phyloP scores from a whole-genome alignment of 2,888 invertebrate species.

The Harpagoxenus sublaevis region DNA sequence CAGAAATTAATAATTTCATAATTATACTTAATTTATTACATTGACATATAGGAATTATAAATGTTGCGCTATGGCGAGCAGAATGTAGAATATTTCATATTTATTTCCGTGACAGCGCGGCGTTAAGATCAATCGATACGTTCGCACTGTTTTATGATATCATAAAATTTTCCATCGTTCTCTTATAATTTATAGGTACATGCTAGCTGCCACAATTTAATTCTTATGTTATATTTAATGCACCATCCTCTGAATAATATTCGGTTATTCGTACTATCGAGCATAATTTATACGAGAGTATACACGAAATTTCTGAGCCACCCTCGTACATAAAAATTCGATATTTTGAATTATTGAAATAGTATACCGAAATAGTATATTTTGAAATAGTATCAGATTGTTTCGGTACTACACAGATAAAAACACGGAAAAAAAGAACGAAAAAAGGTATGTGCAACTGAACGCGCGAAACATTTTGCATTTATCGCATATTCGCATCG shows the following conservation, averaged over 20 bases:
- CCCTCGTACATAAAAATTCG: neutral
- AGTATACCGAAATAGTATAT: neutral
- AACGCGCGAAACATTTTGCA: conserved; percentile 42
- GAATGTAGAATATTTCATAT: neutral
- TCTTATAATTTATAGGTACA: neutral
- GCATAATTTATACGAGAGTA: neutral
- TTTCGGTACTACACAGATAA: neutral
- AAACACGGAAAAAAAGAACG: neutral
- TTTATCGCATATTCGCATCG: conserved; percentile 43
- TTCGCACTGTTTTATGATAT: neutral
- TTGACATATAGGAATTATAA: neutral
- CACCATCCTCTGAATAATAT: neutral
- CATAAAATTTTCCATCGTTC: neutral
- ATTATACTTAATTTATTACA: conserved; percentile 6
- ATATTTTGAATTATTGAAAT: conserved; percentile 32
- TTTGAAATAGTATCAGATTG: conserved; percentile 24
- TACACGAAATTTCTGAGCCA: neutral
- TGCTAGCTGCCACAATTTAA: neutral
- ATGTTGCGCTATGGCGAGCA: neutral
- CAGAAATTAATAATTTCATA: neutral
- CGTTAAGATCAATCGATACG: neutral
- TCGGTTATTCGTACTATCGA: neutral
- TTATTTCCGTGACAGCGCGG: neutral
- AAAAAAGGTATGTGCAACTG: conserved; percentile 15
- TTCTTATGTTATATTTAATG: conserved; percentile 16